These are phyloP conservation scores for Capricornis sumatraensis DNA, from an alignment of 2,113 vertebrate species.

Conservation along the genomic window DNA sequence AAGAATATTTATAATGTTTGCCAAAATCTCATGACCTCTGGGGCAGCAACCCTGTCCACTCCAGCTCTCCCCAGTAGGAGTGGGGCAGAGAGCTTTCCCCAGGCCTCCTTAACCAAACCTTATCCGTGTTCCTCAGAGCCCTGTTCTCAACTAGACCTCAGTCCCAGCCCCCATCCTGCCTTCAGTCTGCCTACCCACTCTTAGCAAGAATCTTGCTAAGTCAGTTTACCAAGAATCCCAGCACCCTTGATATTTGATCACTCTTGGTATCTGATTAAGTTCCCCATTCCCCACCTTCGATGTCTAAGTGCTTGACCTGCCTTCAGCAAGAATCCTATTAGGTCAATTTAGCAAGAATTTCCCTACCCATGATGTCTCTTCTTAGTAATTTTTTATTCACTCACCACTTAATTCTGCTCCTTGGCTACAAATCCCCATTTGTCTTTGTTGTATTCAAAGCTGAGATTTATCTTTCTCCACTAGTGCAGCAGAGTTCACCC, in stretches of 20 bases:
- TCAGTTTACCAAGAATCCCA: background rate
- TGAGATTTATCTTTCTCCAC: background rate
- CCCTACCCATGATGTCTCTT: background rate
- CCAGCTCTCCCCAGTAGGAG: background rate
- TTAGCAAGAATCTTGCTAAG: background rate
- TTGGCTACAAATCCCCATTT: background rate
- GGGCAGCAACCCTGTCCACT: background rate
- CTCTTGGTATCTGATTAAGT: background rate
- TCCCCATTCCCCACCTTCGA: background rate
- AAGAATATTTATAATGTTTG: background rate
- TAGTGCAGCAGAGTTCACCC: background rate
- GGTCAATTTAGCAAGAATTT: background rate
- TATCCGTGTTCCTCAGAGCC: background rate
- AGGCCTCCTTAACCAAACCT: background rate
- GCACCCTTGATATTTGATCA: background rate
- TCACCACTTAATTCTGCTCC: background rate
- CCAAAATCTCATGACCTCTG: background rate
- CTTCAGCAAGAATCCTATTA: background rate
- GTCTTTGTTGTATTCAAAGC: background rate
- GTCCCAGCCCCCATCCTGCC: background rate
- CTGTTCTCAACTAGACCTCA: background rate
- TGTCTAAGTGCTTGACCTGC: background rate
- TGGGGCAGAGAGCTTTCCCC: background rate
- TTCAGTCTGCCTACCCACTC: background rate
- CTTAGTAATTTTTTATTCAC: background rate